Percentiles rank a stretch among this genome's conserved stretches.
These are phyloP conservation scores for Leptinotarsa rubiginosa DNA, from an alignment of 2,888 invertebrate species.

Conservation along the genomic window DNA sequence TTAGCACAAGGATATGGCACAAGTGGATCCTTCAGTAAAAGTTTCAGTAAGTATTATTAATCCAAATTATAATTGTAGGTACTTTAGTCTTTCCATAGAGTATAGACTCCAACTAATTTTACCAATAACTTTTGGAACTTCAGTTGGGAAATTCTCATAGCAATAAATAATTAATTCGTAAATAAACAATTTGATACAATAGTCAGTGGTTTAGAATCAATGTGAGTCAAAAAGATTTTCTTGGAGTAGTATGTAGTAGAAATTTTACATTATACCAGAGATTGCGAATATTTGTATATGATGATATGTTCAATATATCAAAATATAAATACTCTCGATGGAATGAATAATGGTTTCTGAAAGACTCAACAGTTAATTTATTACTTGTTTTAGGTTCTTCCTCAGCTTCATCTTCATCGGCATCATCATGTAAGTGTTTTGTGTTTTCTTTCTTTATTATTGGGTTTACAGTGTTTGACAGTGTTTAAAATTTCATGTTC, in stretches of 20 bases:
- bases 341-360: too few relatives aligned
- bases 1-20: slow-evolving; percentile 30
- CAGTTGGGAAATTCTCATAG: too few relatives aligned
- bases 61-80: not conserved
- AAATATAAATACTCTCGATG: too few relatives aligned
- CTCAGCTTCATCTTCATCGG: slow-evolving; percentile 15
- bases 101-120: not conserved
- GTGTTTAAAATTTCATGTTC: too few relatives aligned
- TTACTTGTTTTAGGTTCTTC: slow-evolving; percentile 7
- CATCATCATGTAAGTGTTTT: slow-evolving; percentile 9
- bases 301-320: too few relatives aligned
- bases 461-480: not conserved
- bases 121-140: not conserved
- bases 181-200: too few relatives aligned
- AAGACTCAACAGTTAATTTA: not conserved
- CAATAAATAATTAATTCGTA: too few relatives aligned
- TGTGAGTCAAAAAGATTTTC: too few relatives aligned
- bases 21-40: slow-evolving; percentile 41
- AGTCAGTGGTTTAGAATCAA: too few relatives aligned
- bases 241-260: too few relatives aligned
- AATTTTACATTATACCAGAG: too few relatives aligned
- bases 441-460: not conserved
- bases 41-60: slow-evolving; percentile 46
- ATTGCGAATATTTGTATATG: too few relatives aligned
- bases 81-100: not conserved